Evolutionary conservation across 1,140 invertebrate species (phyloP).

Genomic region (Drosophila pectinifera): DNA sequence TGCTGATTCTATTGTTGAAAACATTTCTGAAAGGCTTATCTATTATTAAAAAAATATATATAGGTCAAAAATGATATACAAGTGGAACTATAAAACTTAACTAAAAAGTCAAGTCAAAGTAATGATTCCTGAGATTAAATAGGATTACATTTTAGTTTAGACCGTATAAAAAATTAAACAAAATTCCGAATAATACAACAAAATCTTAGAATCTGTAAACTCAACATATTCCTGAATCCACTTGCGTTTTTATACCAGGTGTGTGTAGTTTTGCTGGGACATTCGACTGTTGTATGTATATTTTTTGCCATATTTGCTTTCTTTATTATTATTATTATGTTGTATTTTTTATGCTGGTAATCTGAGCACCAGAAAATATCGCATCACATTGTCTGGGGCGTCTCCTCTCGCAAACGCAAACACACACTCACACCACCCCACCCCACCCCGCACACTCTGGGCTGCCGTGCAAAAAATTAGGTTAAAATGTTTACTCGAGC

Average conservation of each 20-base stretch:
- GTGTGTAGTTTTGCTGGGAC: constrained; percentile 7
- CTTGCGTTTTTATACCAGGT: constrained; percentile 1
- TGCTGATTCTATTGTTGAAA: no score
- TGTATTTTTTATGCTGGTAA: constrained; percentile 36
- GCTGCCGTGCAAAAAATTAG: constrained; percentile 46
- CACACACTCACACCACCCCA: constrained; percentile 2
- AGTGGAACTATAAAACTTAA: no score
- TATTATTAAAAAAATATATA: no score
- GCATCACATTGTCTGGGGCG: constrained; percentile 50
- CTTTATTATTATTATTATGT: constrained; percentile 5
- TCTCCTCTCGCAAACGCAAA: constrained; percentile 27
- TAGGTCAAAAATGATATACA: no score
- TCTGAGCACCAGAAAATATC: constrained; percentile 48
- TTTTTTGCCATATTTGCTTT: constrained; percentile 20
- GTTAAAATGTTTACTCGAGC: constrained; percentile 61
- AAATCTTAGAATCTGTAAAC: background rate
- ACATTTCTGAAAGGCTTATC: no score
- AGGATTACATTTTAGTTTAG: background rate
- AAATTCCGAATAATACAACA: background rate
- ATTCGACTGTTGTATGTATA: background rate
- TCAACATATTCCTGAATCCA: background rate
- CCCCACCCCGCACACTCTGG: background rate
- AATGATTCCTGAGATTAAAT: background rate
- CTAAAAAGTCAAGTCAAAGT: no score
- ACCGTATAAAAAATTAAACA: background rate